phyloP scores from a whole-genome alignment of 2,113 vertebrate genomes.

The Neodontobutis hainanensis region DNA sequence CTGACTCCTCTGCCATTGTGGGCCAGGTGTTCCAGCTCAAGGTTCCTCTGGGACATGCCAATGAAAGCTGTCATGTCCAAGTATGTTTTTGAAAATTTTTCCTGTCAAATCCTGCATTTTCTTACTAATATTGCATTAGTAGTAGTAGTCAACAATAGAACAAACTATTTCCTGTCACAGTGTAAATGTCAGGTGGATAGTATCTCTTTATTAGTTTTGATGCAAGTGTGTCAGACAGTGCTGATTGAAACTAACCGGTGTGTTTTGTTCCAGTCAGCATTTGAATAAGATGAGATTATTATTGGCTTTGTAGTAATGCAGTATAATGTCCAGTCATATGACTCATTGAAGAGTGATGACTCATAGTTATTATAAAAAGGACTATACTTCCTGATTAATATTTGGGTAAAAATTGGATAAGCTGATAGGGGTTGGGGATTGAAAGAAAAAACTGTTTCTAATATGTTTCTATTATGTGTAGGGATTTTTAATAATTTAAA shows the following conservation, averaged over 20 bases:
- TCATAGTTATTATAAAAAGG: slow-evolving; percentile 57
- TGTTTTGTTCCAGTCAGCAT: slow-evolving; percentile 58
- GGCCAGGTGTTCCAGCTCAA: slow-evolving; percentile 88
- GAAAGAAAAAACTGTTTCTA: neutral
- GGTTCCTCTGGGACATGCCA: slow-evolving; percentile 82
- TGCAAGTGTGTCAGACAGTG: slow-evolving; percentile 29
- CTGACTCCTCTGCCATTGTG: slow-evolving; percentile 86
- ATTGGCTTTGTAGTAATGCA: slow-evolving; percentile 53
- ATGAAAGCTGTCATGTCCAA: slow-evolving; percentile 73
- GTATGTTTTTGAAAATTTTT: neutral
- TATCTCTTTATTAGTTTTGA: slow-evolving; percentile 39
- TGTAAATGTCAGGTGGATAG: slow-evolving; percentile 12
- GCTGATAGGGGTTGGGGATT: slow-evolving; percentile 23
- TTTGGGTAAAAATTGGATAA: slow-evolving; percentile 52
- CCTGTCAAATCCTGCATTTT: too few relatives aligned
- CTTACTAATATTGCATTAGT: too few relatives aligned
- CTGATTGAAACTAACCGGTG: slow-evolving; percentile 51
- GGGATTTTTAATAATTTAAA: neutral
- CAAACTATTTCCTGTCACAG: slow-evolving; percentile 8
- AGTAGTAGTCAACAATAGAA: neutral
- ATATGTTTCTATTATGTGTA: neutral
- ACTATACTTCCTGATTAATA: slow-evolving; percentile 58
- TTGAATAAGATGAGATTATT: slow-evolving; percentile 62
- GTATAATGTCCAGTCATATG: slow-evolving; percentile 62
- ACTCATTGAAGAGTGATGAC: slow-evolving; percentile 65